Conservation (phyloP, 2,888 invertebrate genomes). For the Tetragonisca angustula region DNA sequence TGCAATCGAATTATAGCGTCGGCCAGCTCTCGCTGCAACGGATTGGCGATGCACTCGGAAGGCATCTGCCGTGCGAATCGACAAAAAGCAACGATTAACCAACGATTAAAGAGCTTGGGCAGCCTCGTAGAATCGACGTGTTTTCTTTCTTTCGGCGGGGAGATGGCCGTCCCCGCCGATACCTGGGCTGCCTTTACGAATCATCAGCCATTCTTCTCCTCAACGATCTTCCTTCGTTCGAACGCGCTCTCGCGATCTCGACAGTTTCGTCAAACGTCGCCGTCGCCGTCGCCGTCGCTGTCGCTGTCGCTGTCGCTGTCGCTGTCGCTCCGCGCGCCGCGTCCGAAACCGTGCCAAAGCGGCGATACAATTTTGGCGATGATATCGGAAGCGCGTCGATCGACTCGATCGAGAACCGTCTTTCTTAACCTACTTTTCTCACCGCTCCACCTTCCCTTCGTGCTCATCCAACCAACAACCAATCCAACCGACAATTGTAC, state of each 20-base stretch:
- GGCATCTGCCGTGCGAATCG: constrained; percentile 85
- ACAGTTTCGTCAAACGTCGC: constrained; percentile 27
- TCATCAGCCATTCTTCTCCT: too few species aligned
- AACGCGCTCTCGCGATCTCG: constrained; percentile 31
- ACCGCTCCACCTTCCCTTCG: too few species aligned
- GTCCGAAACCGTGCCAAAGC: constrained; percentile 70
- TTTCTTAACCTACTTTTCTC: background rate
- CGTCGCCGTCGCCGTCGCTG: too few species aligned
- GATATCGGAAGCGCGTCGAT: constrained; percentile 68
- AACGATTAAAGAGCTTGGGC: too few species aligned
- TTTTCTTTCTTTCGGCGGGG: too few species aligned
- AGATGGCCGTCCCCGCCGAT: too few species aligned
- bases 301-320: too few species aligned
- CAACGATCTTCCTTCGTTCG: background rate
- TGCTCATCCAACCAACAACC: too few species aligned
- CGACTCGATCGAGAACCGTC: constrained; percentile 11
- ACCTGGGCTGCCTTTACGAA: too few species aligned
- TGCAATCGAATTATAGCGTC: constrained; percentile 96
- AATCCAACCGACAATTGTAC: too few species aligned
- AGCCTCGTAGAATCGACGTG: too few species aligned
- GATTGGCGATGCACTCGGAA: constrained; percentile 89
- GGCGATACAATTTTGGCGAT: constrained; percentile 73
- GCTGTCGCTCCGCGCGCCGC: background rate
- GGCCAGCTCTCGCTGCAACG: constrained; percentile 93
- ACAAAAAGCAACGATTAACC: too few species aligned